phyloP scores from a whole-genome alignment of 2,113 vertebrate species.

The Oryzias melastigma region DNA sequence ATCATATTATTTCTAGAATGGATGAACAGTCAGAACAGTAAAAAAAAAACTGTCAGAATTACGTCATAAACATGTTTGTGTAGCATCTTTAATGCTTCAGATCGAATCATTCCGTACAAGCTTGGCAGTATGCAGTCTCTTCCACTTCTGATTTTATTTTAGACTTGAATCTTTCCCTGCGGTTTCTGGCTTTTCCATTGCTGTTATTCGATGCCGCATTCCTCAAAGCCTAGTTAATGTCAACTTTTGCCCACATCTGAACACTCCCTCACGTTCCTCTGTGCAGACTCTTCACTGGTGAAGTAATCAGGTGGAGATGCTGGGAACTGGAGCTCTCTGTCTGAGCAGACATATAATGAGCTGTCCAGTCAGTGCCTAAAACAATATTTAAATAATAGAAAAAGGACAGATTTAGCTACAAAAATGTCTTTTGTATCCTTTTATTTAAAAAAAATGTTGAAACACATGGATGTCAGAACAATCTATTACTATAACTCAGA shows the following conservation, averaged over 20 bases:
- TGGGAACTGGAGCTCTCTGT: conserved; percentile 43
- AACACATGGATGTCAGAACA: neutral
- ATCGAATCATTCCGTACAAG: neutral
- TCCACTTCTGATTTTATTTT: neutral
- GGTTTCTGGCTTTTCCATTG: conserved; percentile 42
- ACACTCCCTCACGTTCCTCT: conserved; percentile 65
- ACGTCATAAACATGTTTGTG: conserved; percentile 7
- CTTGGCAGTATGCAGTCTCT: neutral
- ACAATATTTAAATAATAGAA: neutral
- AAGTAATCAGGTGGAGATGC: conserved; percentile 62
- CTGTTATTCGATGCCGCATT: conserved; percentile 47
- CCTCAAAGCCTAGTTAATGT: conserved; percentile 53
- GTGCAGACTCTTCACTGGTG: conserved; percentile 38
- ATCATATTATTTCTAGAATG: neutral
- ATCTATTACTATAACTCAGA: neutral
- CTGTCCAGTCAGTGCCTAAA: conserved; percentile 14
- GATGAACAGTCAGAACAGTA: too few relatives aligned
- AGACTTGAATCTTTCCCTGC: conserved; percentile 11
- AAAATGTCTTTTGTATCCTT: neutral
- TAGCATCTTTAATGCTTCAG: conserved; percentile 12
- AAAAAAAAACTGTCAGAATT: too few relatives aligned
- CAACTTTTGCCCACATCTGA: conserved; percentile 51
- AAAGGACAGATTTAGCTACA: neutral
- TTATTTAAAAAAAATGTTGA: neutral
- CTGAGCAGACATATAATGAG: conserved; percentile 17